Evolutionary conservation across 2,113 vertebrate genomes (phyloP), one percentile per base, ranked within the genome.

Genomic region (Gopherus evgoodei): DNA sequence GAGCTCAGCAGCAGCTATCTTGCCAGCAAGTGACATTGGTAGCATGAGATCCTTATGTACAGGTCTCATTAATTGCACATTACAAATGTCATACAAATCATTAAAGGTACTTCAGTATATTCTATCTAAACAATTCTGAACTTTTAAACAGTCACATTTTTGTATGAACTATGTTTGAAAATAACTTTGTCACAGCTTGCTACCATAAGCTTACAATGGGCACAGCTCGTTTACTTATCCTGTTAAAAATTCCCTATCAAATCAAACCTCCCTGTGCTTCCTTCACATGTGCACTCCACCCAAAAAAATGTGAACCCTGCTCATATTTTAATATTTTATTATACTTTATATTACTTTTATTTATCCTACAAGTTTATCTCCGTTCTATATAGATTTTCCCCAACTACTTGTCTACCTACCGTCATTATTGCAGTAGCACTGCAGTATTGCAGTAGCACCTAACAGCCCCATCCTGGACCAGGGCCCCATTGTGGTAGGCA

Each of bases 11-110:
- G 69, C 91, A 95, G 50, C 52, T 81, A 86, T 82, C 81, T 75
- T 69, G 57, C 82, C 22, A 5, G 0, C 14, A 82, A 83, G 24
- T 0, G 49, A 52, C 47, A 13, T 25, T n/a, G 53, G 44, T 79
- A 53, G 86, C 27, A 82, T 57, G 80, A 95, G 81, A 75, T 52
- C 8, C n/a, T 95, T 53, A 78, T 0, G 11, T 50, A 93, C 93
- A 56, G 27, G 11, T 5, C 86, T 92, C 72, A 89, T 94, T 95
- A 89, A 85, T 56, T 56, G 86, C 76, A 85, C 84, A 56, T 22
- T 56, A 89, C 24, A 91, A 92, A 59, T 25, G 35, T 7, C 52
- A 79, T 11, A 17, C 13, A 24, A 24, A 11, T 12, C 88, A 78
- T 44, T 31, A 49, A 78, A 52, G 87, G 83, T 5, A 47, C 16